Evolutionary conservation across 2,888 invertebrate genomes (phyloP).

Genomic region (Tenthredo mesomela): DNA sequence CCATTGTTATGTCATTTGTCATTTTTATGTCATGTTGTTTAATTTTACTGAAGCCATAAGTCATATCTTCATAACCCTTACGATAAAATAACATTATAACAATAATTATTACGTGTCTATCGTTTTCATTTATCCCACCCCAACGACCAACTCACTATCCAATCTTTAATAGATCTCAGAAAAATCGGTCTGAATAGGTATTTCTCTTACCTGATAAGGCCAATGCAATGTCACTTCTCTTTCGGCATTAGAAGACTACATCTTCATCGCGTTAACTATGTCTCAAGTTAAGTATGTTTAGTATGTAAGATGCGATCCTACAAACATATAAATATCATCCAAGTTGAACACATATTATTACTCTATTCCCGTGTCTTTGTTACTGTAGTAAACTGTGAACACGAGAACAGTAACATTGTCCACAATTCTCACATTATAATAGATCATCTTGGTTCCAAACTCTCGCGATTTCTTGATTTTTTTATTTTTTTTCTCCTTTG

Average conservation of each 20-base stretch:
- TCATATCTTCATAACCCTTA: slow-evolving; percentile 70
- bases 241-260: not conserved
- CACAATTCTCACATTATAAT: not conserved
- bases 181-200: too few relatives aligned
- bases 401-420: slow-evolving; percentile 31
- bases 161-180: not conserved
- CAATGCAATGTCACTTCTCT: not conserved
- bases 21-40: slow-evolving; percentile 74
- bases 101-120: slow-evolving; percentile 60
- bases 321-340: not conserved
- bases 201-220: not conserved
- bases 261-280: not conserved
- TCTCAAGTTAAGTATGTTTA: slow-evolving; percentile 27
- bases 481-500: too few relatives aligned
- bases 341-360: not conserved
- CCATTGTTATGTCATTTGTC: slow-evolving; percentile 74
- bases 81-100: slow-evolving; percentile 62
- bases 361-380: not conserved
- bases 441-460: not conserved
- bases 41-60: slow-evolving; percentile 72
- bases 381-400: slow-evolving; percentile 37
- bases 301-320: not conserved
- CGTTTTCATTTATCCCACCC: slow-evolving; percentile 59
- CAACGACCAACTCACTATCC: not conserved
- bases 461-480: not conserved